phyloP scores from a whole-genome alignment of 2,113 vertebrate species.

The Rhinogobius similis region DNA sequence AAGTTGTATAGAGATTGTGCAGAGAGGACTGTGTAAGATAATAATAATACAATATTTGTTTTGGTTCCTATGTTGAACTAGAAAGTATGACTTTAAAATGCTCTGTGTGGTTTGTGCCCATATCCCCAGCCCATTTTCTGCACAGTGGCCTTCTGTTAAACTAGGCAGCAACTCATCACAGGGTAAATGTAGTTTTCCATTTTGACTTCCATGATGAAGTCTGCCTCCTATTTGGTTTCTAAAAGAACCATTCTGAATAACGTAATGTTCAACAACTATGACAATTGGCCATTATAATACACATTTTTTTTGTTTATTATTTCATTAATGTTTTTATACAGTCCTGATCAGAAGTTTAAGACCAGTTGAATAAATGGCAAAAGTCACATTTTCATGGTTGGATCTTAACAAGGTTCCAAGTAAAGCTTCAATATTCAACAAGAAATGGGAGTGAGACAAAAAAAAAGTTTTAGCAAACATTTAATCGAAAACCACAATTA shows the following conservation, averaged over 20 bases:
- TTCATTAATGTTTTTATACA: too few species aligned
- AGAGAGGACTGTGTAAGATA: neutral
- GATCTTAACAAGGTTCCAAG: too few species aligned
- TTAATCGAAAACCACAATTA: too few species aligned
- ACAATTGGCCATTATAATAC: too few species aligned
- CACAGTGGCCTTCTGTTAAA: conserved; percentile 51
- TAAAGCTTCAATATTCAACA: too few species aligned
- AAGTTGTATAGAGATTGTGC: neutral
- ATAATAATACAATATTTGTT: neutral
- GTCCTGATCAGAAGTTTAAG: too few species aligned
- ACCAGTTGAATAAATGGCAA: too few species aligned
- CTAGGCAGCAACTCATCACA: conserved; percentile 24
- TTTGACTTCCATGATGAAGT: conserved; percentile 12
- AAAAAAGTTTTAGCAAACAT: too few species aligned
- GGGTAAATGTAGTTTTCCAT: conserved; percentile 37
- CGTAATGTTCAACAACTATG: too few species aligned
- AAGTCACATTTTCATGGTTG: too few species aligned
- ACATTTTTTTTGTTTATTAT: neutral
- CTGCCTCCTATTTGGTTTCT: neutral
- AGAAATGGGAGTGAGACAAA: too few species aligned
- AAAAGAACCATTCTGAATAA: too few species aligned
- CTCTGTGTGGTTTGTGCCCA: neutral
- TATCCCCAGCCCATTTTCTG: conserved; percentile 25
- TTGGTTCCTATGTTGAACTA: neutral
- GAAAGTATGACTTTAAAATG: neutral